A percentile compares a stretch with the other conserved stretches of the same genome.
These are phyloP conservation scores for Cyclopterus lumpus DNA, from an alignment of 2,797 vertebrate species.

Conservation along the genomic window DNA sequence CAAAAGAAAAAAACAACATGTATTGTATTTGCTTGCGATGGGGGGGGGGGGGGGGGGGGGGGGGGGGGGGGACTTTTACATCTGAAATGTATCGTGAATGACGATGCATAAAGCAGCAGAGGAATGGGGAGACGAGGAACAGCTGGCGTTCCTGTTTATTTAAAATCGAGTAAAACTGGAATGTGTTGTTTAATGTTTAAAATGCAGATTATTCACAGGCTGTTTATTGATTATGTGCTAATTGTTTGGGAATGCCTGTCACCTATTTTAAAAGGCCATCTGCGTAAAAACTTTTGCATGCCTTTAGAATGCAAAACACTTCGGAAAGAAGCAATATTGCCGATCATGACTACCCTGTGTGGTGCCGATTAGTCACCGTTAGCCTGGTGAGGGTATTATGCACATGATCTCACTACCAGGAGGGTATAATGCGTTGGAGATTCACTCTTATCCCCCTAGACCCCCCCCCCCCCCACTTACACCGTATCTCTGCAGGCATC, in stretches of 20 bases:
- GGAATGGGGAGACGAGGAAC: slow-evolving; percentile 26
- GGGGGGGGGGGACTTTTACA: not conserved
- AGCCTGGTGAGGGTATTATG: not conserved
- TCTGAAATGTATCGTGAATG: slow-evolving; percentile 25
- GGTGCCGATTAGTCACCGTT: not conserved
- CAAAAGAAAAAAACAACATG: not conserved
- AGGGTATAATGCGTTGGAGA: not conserved
- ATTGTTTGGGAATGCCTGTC: slow-evolving; percentile 31
- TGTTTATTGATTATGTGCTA: slow-evolving; percentile 39
- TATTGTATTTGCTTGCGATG: not conserved
- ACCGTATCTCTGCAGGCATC: not conserved
- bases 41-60: not conserved
- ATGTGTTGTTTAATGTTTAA: slow-evolving; percentile 34
- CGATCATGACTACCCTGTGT: not conserved
- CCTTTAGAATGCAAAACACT: slow-evolving; percentile 10
- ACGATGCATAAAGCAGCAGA: slow-evolving; percentile 9
- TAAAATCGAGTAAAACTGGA: slow-evolving; percentile 35
- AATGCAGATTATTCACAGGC: slow-evolving; percentile 40
- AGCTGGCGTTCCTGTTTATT: slow-evolving; percentile 48
- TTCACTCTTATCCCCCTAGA: not conserved
- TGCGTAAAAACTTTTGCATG: slow-evolving; percentile 26
- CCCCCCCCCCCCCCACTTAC: too few relatives aligned
- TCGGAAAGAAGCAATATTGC: not conserved
- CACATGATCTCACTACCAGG: not conserved
- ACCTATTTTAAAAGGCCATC: slow-evolving; percentile 35